A percentile compares a stretch with the other conserved stretches of the same genome.
These are phyloP conservation scores for Empidonax alnorum DNA, from an alignment of 2,113 vertebrate genomes.

Conservation along the genomic window DNA sequence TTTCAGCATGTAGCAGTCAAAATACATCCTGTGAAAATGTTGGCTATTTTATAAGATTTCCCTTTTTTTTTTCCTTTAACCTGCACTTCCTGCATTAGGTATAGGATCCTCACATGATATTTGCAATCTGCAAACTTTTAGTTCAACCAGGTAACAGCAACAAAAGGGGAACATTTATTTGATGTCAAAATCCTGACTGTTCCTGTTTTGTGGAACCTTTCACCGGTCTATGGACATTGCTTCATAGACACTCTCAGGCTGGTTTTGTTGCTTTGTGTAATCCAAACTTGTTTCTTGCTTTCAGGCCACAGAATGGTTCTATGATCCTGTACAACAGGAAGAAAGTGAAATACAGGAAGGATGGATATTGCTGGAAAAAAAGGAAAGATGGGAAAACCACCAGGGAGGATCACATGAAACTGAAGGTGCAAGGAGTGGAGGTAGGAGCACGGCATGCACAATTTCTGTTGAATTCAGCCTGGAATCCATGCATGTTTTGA, in stretches of 20 bases:
- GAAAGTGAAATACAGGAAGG: slow-evolving; percentile 99
- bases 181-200: background rate
- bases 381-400: slow-evolving; percentile 99
- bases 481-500: background rate
- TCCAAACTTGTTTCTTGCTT: slow-evolving; percentile 62
- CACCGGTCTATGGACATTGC: background rate
- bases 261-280: slow-evolving; percentile 29
- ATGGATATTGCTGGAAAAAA: slow-evolving; percentile 99
- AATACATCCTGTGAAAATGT: slow-evolving; percentile 12
- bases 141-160: slow-evolving; percentile 39
- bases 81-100: slow-evolving; percentile 54
- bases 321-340: slow-evolving; percentile 99
- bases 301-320: slow-evolving; percentile 99
- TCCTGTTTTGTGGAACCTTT: slow-evolving; percentile 42
- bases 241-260: background rate
- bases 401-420: slow-evolving; percentile 99
- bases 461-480: background rate
- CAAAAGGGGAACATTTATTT: slow-evolving; percentile 35
- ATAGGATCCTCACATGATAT: slow-evolving; percentile 35
- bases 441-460: slow-evolving; percentile 74
- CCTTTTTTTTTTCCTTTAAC: background rate
- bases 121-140: slow-evolving; percentile 32
- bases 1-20: background rate
- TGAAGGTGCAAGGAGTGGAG: slow-evolving; percentile 99
- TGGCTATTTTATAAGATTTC: background rate